Evolutionary conservation across 2,113 vertebrate genomes (phyloP), one percentile per base, ranked within the genome.

Genomic region (Paramormyrops kingsleyae): DNA sequence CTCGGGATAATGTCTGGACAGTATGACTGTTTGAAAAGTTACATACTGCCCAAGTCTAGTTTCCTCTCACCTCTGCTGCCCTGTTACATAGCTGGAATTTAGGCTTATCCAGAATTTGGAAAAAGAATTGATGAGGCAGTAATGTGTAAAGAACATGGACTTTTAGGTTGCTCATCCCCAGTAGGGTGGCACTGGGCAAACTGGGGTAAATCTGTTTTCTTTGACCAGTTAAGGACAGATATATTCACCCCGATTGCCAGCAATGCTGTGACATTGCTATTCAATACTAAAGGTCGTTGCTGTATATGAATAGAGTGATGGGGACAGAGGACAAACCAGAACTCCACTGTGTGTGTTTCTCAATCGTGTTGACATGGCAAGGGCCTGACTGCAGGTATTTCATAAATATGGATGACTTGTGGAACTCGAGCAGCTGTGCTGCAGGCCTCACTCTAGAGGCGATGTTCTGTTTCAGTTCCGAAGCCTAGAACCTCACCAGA

Each of bases 401-500:
- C 59, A 49, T 74, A 88, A 49, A 35, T 88, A 88, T 49, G 62
- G n/a, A 88, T 77, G 88, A n/a, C 13, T 47, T 1, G 70, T 21
- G 31, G 24, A 52, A 31, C 44, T 12, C 46, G 0, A 5, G 27
- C 2, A 35, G 27, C 13, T 47, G 13, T 39, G 35, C 12, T 88
- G 53, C 70, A 27, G 31, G 31, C 39, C 24, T 50, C 44, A 31
- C 7, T 24, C 42, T 27, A 21, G 59, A 49, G 62, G 46, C 49
- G 27, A 15, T 46, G 70, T 84, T 50, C 91, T 87, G 90, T 86
- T 89, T 84, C 84, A 53, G 86, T 10, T 74, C 44, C n/a, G 87
- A 52, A 52, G 39, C 87, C 47, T 53, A 31, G 62, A 27, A 74
- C 74, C 35, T 87, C 85, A 47, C 90, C 83, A 19, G 50, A 0